Base-by-base conservation (phyloP, 1,140 invertebrate species). In the Anagrus nilaparvatae region DNA sequence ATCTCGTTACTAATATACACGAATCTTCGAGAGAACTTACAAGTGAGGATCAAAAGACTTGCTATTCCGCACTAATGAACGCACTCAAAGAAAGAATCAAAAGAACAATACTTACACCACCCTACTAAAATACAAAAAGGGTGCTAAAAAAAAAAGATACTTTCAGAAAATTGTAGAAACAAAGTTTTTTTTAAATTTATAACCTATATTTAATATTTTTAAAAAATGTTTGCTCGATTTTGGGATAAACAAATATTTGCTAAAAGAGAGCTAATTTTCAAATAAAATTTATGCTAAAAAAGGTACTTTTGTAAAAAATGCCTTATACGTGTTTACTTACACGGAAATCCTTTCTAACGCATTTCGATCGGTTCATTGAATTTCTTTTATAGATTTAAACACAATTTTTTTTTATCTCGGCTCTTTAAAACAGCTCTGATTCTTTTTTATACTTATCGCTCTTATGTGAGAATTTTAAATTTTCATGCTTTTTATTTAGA, bases 311-410 rank as follows among this genome's bases (percentile, higher is more conserved):
- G n/a, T n/a, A n/a, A n/a, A n/a, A n/a, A n/a, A n/a, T n/a, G n/a
- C n/a, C n/a, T n/a, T n/a, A n/a, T n/a, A n/a, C 43, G 50, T 67
- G 64, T 67, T 69, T 69, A 58, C 62, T 54, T 67, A 68, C 65
- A 68, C 62, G 62, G 56, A 67, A 69, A 69, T 69, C 63, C 65
- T 69, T 60, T 69, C 57, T 61, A 61, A 58, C 62, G 60, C 56
- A 67, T 68, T 67, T 59, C 65, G 57, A n/a, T n/a, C n/a, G n/a
- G n/a, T n/a, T n/a, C n/a, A n/a, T 35, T 32, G 3, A 33, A 18
- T 10, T n/a, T n/a, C 20, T 33, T 14, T 36, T 24, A 14, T 16
- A n/a, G 25, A 23, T 36, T 36, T 21, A 24, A 24, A 23, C 23
- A 16, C 20, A 36, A 8, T 7, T 16, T 13, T 9, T 36, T 36